Evolutionary conservation across 1,140 invertebrate genomes (phyloP).

Genomic region (Anoplolepis gracilipes): DNA sequence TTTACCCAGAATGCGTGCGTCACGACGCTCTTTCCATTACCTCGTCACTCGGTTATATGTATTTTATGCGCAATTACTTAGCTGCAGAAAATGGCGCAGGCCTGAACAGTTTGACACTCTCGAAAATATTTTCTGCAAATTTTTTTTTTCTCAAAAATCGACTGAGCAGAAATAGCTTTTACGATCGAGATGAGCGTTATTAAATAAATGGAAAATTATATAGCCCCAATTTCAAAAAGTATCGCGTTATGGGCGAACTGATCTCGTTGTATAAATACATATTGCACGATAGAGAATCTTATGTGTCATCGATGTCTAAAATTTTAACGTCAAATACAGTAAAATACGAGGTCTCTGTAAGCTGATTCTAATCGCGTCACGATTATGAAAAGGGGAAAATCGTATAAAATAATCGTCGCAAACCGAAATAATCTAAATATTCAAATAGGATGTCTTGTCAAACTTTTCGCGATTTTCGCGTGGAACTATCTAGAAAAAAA

Average conservation of each 20-base stretch:
- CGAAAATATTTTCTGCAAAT: neutral
- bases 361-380: neutral
- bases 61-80: constrained; percentile 53
- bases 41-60: neutral
- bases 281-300: neutral
- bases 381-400: neutral
- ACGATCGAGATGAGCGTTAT: neutral
- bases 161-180: neutral
- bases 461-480: neutral
- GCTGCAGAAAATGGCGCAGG: constrained; percentile 9
- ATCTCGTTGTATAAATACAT: neutral
- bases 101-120: neutral
- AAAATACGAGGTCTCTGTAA: neutral
- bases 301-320: neutral
- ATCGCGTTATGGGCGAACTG: neutral
- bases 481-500: too few species aligned
- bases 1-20: constrained; percentile 78
- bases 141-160: neutral
- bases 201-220: neutral
- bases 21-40: constrained; percentile 59
- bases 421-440: neutral
- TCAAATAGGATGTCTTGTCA: neutral
- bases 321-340: neutral
- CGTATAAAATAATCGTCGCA: neutral
- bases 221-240: neutral